These are phyloP conservation scores for Galeruca laticollis DNA, from an alignment of 2,888 invertebrate species.

Conservation along the genomic window DNA sequence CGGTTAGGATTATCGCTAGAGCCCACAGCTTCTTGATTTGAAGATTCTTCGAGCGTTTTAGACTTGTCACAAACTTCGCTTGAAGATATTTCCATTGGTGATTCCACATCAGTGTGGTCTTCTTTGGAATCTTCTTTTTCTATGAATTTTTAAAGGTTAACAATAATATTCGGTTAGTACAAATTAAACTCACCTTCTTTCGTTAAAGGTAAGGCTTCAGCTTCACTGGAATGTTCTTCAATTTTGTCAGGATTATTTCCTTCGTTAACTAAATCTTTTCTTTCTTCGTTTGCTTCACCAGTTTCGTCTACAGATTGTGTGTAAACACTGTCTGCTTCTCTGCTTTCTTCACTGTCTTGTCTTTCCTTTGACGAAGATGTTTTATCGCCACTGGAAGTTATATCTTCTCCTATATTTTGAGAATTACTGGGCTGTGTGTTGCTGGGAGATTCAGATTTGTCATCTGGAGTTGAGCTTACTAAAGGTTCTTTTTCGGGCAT, in stretches of 20 bases:
- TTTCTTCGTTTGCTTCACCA: constrained; percentile 6
- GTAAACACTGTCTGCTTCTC: constrained; percentile 18
- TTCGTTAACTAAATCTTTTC: not conserved
- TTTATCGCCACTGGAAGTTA: constrained; percentile 20
- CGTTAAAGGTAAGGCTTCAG: constrained; percentile 1
- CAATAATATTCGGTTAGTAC: not conserved
- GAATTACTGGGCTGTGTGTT: not conserved
- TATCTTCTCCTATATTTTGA: constrained; percentile 18
- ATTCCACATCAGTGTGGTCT: not conserved
- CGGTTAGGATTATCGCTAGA: not conserved
- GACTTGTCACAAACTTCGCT: constrained; percentile 23
- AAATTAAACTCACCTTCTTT: not conserved
- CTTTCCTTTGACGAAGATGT: not conserved
- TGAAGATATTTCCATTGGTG: constrained; percentile 25
- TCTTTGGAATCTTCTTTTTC: constrained; percentile 9
- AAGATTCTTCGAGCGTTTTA: not conserved
- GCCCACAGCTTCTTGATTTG: not conserved
- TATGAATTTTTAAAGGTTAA: not conserved
- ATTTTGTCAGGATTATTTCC: not conserved
- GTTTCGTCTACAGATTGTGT: constrained; percentile 23
- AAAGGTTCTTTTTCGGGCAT: not conserved
- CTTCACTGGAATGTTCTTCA: constrained; percentile 21
- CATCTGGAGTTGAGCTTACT: constrained; percentile 12
- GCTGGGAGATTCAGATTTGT: not conserved
- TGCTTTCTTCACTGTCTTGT: constrained; percentile 23